A percentile compares a stretch with the other conserved stretches of the same genome.
Evolutionary conservation across 1,140 invertebrate genomes (phyloP).

Genomic region (Galleria mellonella): DNA sequence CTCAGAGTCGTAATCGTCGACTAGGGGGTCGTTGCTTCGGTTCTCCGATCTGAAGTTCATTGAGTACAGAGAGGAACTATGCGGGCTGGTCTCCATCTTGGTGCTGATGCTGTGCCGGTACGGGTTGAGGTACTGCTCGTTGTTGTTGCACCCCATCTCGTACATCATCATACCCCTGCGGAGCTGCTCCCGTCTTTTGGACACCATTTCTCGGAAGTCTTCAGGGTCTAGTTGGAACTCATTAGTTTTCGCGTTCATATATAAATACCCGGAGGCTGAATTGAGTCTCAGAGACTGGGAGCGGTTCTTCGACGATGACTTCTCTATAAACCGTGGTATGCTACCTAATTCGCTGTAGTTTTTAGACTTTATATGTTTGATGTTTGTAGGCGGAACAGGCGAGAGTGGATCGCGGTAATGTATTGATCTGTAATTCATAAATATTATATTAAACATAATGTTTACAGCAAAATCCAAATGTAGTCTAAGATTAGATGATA

Average conservation of each 20-base stretch:
- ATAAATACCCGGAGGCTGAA: constrained; percentile 67
- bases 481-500: too few species aligned
- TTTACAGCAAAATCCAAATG: background rate
- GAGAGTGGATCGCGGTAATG: constrained; percentile 66
- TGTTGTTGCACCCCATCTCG: constrained; percentile 33
- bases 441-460: constrained; percentile 1
- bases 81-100: constrained; percentile 36
- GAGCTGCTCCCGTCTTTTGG: constrained; percentile 61
- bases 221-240: constrained; percentile 68
- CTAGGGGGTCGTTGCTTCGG: constrained; percentile 63
- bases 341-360: constrained; percentile 43
- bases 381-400: constrained; percentile 58
- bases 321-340: constrained; percentile 67
- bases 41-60: constrained; percentile 59
- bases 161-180: constrained; percentile 51
- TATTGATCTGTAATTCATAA: constrained; percentile 45
- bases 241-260: constrained; percentile 68
- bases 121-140: constrained; percentile 33
- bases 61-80: constrained; percentile 60
- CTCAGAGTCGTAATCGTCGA: constrained; percentile 69
- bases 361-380: constrained; percentile 47
- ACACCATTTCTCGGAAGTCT: constrained; percentile 64
- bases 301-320: constrained; percentile 48
- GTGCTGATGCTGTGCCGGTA: constrained; percentile 36
- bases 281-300: constrained; percentile 64